These are phyloP conservation scores for Coleophora deauratella DNA, from an alignment of 2,888 invertebrate genomes.

Conservation along the genomic window DNA sequence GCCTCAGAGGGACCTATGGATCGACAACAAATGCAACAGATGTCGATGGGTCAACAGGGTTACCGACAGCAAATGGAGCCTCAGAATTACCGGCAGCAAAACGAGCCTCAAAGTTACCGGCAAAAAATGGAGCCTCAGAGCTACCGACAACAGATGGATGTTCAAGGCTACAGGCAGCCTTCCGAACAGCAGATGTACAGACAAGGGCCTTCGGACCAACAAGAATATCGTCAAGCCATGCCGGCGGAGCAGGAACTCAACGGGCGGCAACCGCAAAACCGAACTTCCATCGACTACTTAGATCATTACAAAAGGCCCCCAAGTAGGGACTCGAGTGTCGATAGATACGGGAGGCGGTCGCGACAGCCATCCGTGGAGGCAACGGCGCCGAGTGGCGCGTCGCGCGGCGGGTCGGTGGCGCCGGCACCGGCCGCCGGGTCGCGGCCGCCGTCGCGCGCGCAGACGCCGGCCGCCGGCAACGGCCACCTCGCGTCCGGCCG, in stretches of 20 bases:
- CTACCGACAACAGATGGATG: constrained; percentile 61
- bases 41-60: constrained; percentile 36
- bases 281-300: constrained; percentile 89
- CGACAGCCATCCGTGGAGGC: constrained; percentile 87
- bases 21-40: constrained; percentile 23
- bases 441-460: constrained; percentile 68
- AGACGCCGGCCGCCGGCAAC: constrained; percentile 71
- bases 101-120: constrained; percentile 66
- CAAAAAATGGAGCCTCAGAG: constrained; percentile 63
- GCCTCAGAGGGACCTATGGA: constrained; percentile 50
- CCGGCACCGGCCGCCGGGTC: constrained; percentile 69
- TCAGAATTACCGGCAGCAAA: constrained; percentile 44
- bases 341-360: constrained; percentile 85
- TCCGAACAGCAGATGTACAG: constrained; percentile 35
- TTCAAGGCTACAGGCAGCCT: constrained; percentile 33
- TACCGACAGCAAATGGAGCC: constrained; percentile 39
- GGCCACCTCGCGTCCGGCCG: constrained; percentile 78
- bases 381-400: constrained; percentile 66
- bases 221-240: constrained; percentile 36
- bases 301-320: constrained; percentile 96
- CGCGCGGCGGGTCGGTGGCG: constrained; percentile 83
- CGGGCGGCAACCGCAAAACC: constrained; percentile 50
- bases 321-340: constrained; percentile 89
- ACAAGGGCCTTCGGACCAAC: constrained; percentile 33
- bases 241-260: constrained; percentile 43